These are phyloP conservation scores for Coturnix japonica DNA, from an alignment of 2,113 vertebrate genomes.

Conservation along the genomic window DNA sequence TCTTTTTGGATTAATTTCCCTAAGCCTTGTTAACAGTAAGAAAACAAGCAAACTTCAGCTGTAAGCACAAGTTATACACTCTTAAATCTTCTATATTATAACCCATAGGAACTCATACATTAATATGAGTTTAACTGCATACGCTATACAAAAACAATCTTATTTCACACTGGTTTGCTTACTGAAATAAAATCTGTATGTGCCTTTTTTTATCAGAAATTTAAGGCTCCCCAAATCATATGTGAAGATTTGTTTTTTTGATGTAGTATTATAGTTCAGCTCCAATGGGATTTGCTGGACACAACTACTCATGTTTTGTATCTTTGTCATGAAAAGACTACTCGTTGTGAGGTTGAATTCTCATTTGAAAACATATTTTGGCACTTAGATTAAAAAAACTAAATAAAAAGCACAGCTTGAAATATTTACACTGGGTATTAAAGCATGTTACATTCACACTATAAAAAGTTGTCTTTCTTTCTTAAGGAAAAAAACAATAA, in stretches of 20 bases:
- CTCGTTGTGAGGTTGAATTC: background rate
- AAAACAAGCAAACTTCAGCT: background rate
- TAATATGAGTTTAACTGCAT: background rate
- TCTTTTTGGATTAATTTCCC: background rate
- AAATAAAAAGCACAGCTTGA: background rate
- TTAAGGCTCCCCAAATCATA: background rate
- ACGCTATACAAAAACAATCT: background rate
- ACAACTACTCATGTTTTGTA: background rate
- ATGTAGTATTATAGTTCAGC: rapidly evolving
- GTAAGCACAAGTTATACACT: background rate
- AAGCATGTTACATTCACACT: background rate
- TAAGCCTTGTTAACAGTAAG: background rate
- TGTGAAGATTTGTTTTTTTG: background rate
- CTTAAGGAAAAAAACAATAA: background rate
- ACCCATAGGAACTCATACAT: rapidly evolving
- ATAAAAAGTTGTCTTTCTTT: background rate
- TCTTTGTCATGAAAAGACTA: background rate
- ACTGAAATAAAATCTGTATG: background rate
- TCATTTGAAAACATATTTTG: background rate
- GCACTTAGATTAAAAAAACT: background rate
- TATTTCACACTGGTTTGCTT: background rate
- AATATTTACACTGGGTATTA: background rate
- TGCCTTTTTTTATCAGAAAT: background rate
- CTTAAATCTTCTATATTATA: background rate
- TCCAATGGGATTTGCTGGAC: background rate